These are phyloP conservation scores for Umimayanthus kanabou DNA, from an alignment of 92 coral and sea anemone species.

Conservation along the genomic window DNA sequence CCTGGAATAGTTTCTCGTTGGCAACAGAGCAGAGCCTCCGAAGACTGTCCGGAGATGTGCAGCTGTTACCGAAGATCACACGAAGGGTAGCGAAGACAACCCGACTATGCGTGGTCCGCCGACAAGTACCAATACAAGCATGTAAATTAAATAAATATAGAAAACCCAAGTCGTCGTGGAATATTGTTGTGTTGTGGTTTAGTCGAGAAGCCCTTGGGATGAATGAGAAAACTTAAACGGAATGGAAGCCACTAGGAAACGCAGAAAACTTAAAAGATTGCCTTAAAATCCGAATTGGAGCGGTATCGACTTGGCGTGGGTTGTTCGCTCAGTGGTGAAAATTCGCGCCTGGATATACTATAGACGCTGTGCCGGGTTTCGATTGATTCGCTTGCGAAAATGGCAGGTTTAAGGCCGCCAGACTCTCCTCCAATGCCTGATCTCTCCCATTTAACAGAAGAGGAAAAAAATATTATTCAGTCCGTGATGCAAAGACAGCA, in stretches of 20 bases:
- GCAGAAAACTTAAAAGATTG: constrained; percentile 14
- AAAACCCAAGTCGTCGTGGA: constrained; percentile 32
- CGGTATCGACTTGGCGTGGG: constrained; percentile 32
- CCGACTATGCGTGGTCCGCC: constrained; percentile 47
- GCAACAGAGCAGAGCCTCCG: not conserved
- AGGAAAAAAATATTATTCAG: constrained; percentile 85
- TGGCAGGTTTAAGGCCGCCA: constrained; percentile 80
- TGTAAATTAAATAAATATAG: constrained; percentile 38
- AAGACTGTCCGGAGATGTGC: constrained; percentile 35
- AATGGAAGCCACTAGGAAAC: constrained; percentile 21
- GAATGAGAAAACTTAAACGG: constrained; percentile 24
- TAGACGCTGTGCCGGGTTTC: constrained; percentile 39
- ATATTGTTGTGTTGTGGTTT: constrained; percentile 48
- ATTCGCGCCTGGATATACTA: constrained; percentile 30
- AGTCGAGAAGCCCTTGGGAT: constrained; percentile 33
- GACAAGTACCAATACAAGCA: constrained; percentile 3
- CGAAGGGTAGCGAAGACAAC: constrained; percentile 32
- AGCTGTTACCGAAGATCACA: constrained; percentile 38
- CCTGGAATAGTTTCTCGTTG: constrained; percentile 18
- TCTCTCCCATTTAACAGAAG: constrained; percentile 93
- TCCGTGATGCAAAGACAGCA: constrained; percentile 91
- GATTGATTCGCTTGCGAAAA: constrained; percentile 55
- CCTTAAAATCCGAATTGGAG: constrained; percentile 12
- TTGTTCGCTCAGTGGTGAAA: not conserved
- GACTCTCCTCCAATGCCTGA: constrained; percentile 93